phyloP scores from a whole-genome alignment of 2,113 vertebrate species.

The Oceanites oceanicus region DNA sequence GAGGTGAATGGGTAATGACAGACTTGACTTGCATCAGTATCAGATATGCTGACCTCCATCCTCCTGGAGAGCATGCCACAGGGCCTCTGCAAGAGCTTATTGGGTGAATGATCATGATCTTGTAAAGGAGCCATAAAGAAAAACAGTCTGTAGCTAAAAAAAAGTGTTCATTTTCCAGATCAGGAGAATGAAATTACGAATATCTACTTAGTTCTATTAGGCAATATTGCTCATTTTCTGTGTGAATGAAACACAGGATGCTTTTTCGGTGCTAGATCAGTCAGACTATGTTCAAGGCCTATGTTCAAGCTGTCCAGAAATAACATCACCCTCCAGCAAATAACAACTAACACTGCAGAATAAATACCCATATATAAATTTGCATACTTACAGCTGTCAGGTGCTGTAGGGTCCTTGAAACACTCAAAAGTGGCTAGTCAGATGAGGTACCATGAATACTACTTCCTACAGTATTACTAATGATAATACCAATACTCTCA shows the following conservation, averaged over 20 bases:
- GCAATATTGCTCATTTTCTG: not conserved
- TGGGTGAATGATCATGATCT: not conserved
- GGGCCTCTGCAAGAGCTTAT: not conserved
- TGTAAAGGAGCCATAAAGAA: not conserved
- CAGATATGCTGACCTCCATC: not conserved
- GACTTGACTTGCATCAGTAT: not conserved
- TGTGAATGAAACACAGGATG: not conserved
- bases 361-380: not conserved
- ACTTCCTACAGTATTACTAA: not conserved
- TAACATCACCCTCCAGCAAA: not conserved
- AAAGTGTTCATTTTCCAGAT: not conserved
- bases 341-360: not conserved
- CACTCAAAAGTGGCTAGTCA: not conserved
- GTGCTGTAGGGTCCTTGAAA: not conserved
- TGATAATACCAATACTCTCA: not conserved
- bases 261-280: not conserved
- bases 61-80: fast-evolving
- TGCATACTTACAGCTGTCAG: not conserved
- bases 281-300: not conserved
- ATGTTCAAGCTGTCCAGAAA: not conserved
- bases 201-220: not conserved
- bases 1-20: not conserved
- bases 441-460: not conserved
- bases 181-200: not conserved
- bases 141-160: not conserved